Conservation (phyloP, 2,888 invertebrate genomes). For the Trichopria drosophilae region DNA sequence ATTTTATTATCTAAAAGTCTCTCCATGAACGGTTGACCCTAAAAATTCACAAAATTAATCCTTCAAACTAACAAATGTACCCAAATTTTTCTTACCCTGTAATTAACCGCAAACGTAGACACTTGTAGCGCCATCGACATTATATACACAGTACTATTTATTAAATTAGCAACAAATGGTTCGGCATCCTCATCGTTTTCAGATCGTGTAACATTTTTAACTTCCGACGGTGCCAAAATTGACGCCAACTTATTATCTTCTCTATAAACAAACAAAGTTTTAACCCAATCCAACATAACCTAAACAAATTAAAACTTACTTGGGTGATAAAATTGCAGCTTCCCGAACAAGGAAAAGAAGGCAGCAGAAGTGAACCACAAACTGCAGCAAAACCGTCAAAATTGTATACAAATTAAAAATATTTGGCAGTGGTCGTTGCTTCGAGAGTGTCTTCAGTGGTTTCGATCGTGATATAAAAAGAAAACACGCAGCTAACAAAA, state of each 20-base stretch:
- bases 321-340: constrained; percentile 71
- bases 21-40: constrained; percentile 99
- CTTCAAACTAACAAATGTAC: too few species aligned
- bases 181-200: constrained; percentile 69
- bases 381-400: constrained; percentile 91
- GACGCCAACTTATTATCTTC: constrained; percentile 60
- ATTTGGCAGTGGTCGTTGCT: constrained; percentile 93
- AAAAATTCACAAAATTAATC: constrained; percentile 38
- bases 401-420: constrained; percentile 98
- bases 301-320: constrained; percentile 60
- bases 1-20: constrained; percentile 89
- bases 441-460: constrained; percentile 91
- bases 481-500: constrained; percentile 94
- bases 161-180: constrained; percentile 87
- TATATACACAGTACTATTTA: constrained; percentile 98
- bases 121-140: constrained; percentile 97
- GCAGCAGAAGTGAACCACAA: constrained; percentile 90
- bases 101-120: constrained; percentile 98
- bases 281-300: background rate
- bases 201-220: constrained; percentile 22
- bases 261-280: constrained; percentile 51
- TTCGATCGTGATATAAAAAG: constrained; percentile 97
- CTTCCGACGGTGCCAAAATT: constrained; percentile 37
- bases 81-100: constrained; percentile 71
- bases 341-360: constrained; percentile 86